phyloP scores from a whole-genome alignment of 2,888 invertebrate genomes.

The Galerucella pusilla region DNA sequence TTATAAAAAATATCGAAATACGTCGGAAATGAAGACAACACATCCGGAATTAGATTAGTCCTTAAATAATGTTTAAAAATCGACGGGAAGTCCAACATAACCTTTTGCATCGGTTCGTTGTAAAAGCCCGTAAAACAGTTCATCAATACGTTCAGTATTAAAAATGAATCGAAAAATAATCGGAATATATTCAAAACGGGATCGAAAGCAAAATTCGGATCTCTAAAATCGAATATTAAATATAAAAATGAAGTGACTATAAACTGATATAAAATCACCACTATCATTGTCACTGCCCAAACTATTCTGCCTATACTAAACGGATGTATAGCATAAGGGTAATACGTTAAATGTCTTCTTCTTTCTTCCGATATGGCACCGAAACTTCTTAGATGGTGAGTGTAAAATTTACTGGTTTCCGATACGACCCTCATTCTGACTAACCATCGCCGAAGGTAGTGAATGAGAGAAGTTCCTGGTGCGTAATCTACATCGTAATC shows the following conservation, averaged over 20 bases:
- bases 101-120: conserved; percentile 55
- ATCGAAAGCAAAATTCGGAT: conserved; percentile 12
- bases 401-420: conserved; percentile 53
- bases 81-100: conserved; percentile 50
- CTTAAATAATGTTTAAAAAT: conserved; percentile 49
- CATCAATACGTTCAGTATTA: conserved; percentile 48
- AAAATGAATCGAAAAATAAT: conserved; percentile 40
- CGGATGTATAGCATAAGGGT: conserved; percentile 54
- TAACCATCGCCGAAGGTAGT: conserved; percentile 46
- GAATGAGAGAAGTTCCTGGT: conserved; percentile 36
- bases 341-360: conserved; percentile 52
- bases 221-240: conserved; percentile 40
- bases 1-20: conserved; percentile 39
- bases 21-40: conserved; percentile 41
- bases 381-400: conserved; percentile 55
- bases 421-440: conserved; percentile 50
- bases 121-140: conserved; percentile 55
- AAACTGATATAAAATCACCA: conserved; percentile 49
- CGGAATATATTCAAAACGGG: conserved; percentile 33
- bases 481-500: conserved; percentile 47
- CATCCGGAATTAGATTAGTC: conserved; percentile 42
- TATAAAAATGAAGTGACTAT: conserved; percentile 51
- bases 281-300: conserved; percentile 51
- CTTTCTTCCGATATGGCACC: conserved; percentile 55
- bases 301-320: conserved; percentile 53